Conservation (phyloP, 2,113 vertebrate genomes). For the Dromiciops gliroides region DNA sequence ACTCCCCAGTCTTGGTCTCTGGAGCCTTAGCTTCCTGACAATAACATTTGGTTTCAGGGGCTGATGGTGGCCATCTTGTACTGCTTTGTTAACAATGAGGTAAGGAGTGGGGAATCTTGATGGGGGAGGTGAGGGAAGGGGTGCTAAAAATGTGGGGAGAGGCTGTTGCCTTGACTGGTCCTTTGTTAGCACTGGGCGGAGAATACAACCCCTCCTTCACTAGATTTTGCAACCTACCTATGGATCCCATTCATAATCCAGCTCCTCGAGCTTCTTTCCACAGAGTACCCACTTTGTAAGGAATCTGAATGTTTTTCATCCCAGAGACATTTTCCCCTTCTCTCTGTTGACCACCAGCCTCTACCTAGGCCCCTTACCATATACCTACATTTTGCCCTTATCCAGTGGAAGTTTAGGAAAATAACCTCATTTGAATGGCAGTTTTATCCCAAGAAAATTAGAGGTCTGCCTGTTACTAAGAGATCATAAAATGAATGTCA, state of each 20-base stretch:
- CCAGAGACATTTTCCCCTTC: neutral
- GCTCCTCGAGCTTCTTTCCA: neutral
- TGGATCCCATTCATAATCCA: neutral
- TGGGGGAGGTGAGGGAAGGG: neutral
- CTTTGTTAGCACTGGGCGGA: neutral
- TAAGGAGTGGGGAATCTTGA: slow-evolving; percentile 72
- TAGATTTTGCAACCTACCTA: neutral
- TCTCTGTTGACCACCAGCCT: neutral
- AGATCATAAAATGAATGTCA: neutral
- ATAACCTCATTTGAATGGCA: neutral
- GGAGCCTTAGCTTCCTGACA: neutral
- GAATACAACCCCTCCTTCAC: neutral
- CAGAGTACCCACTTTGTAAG: neutral
- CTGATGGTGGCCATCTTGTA: slow-evolving; percentile 92
- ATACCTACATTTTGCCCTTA: neutral
- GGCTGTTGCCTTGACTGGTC: neutral
- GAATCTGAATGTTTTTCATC: neutral
- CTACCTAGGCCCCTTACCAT: neutral
- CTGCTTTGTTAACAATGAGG: slow-evolving; percentile 94
- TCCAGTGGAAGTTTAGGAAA: neutral
- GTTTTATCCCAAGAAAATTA: neutral
- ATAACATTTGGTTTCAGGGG: slow-evolving; percentile 82
- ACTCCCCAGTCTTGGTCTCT: neutral
- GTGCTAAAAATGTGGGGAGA: too few species aligned
- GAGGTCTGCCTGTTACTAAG: neutral